Base-by-base conservation (phyloP, 2,113 vertebrate species). In the Cynoglossus semilaevis region DNA sequence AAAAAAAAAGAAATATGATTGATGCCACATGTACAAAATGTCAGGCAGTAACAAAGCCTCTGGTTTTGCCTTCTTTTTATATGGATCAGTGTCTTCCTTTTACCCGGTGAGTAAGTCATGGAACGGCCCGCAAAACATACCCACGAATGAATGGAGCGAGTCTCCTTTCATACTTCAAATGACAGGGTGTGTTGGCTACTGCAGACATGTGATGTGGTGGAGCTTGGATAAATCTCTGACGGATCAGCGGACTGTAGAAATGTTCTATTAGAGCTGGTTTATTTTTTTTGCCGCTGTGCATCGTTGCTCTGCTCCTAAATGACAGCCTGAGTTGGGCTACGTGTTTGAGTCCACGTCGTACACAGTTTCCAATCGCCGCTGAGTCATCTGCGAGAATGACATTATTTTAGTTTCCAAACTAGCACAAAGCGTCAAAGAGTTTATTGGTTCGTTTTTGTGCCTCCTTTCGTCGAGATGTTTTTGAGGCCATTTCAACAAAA, bases 31-130 rank as follows among this genome's bases (percentile, higher is more conserved):
- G n/a, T n/a, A n/a, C n/a, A n/a, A n/a, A n/a, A n/a, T n/a, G n/a
- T n/a, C n/a, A n/a, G n/a, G n/a, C n/a, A n/a, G n/a, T n/a, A n/a
- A n/a, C n/a, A n/a, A n/a, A n/a, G n/a, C n/a, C n/a, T n/a, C n/a
- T n/a, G 45, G 60, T 61, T 70, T 76, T 70, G 59, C 62, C 58
- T 77, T 55, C 79, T 83, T 83, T 85, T 79, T 76, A 84, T 80
- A 61, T 11, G 49, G 54, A 22, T 51, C 17, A 50, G 45, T 58
- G 22, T 57, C 41, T 48, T 69, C 74, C 67, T 73, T 59, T 69
- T 41, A 56, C 53, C 18, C 58, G 51, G 49, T 42, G 40, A 51
- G 45, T 35, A 60, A 45, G 47, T 58, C 72, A 51, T 42, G 62
- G 62, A 57, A 40, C 63, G 19, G 61, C 46, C 34, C 45, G 45